Evolutionary conservation across 2,113 vertebrate genomes (phyloP), one percentile per base, ranked within the genome.

Genomic region (Psammodynastes pulverulentus): DNA sequence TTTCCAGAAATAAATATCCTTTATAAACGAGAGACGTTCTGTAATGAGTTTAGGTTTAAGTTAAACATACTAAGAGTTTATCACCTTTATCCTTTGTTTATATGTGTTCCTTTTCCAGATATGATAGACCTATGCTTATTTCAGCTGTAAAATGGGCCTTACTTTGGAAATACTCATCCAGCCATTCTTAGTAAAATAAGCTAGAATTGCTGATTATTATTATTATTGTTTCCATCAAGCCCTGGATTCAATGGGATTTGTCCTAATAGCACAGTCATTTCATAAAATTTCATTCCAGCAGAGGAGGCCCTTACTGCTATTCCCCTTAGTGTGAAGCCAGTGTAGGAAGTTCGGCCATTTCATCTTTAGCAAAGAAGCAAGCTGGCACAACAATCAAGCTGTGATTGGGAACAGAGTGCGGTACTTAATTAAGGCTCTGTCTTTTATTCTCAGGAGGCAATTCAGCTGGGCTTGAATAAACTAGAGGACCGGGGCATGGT

Each of bases 371-470:
- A 48, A 86, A 93, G 58, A 52, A 45, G 13, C 0, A 39, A 46
- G 93, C 94, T 93, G 62, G 89, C 90, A 15, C 93, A 89, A 95
- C 96, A 96, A 95, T 92, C 86, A 89, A 26, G 96, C 95, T 23
- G 92, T 93, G 94, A 95, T 53, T 92, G 96, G 97, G 94, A 95
- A 95, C 91, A 1, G 46, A 53, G 96, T 86, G 62, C 92, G 26
- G 95, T 51, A 95, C 96, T 97, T 97, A 96, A 98, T 98, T 97
- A 97, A 97, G 95, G 93, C 97, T 94, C 97, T 97, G 91, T 97
- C 98, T 97, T 97, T 98, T 97, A 96, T 96, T 96, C 95, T 95
- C 96, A n/a, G 26, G 96, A 49, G 97, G 97, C 97, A 96, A 98
- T 97, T 97, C 96, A 96, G 97, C 93, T 12, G 92, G 94, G 96